Evolutionary conservation across 1,140 invertebrate species (phyloP), one percentile per base, ranked within the genome.

Genomic region (Lordiphosa clarofinis): DNA sequence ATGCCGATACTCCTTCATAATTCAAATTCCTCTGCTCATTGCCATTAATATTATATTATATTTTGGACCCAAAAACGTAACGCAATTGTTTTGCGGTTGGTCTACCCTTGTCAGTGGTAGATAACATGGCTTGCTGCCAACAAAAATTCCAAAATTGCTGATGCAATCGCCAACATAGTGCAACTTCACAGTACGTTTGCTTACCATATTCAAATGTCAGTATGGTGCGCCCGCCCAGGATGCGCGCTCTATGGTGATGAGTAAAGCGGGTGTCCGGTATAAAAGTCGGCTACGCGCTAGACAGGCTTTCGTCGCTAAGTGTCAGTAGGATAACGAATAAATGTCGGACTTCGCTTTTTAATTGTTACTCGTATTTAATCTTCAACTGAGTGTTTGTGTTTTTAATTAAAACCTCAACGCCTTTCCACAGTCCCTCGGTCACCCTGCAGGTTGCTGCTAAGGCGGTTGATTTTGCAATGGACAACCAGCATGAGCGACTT

Each of bases 391-490:
- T 10, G 37, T 42, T 43, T 62, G 47, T 40, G 46, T 58, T 74
- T 74, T 69, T 73, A 63, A 73, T 63, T 73, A 74, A 63, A 74
- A 42, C 69, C 61, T 71, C 43, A 70, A 59, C 65, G 49, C 40
- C 52, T 56, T 54, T 55, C 52, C 52, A 24, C 48, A 53, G 47
- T 46, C 40, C 24, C 49, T 61, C 40, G 36, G 53, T 56, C 43
- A 46, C 38, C 58, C 39, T 47, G 46, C 48, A 82, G 78, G 52
- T 43, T 67, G 56, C 75, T 71, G 71, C 64, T 59, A 59, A 67
- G 67, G 75, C 75, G 66, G 75, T 82, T 61, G 42, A 73, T 54
- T 65, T 11, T 50, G 69, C 73, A 69, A 82, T 82, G 76, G 73
- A 73, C 39, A 56, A 73, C 69, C 59, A 53, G 21, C 39, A 55